Percentiles rank a stretch among this genome's conserved stretches.
Conservation (phyloP, 92 coral and sea anemone genomes). For the Zoanthus sansibaricus region DNA sequence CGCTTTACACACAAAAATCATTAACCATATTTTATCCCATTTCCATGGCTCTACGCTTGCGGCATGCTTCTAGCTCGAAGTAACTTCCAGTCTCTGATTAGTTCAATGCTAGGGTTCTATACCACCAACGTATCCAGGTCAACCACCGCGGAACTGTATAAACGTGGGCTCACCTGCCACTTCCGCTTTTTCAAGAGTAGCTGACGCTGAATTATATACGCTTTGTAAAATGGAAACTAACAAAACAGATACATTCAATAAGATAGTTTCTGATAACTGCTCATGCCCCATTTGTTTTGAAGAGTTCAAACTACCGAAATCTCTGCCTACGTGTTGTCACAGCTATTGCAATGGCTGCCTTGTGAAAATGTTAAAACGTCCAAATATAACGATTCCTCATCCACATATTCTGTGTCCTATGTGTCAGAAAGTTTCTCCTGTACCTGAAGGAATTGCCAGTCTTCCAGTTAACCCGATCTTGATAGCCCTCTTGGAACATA, state of each 20-base stretch:
- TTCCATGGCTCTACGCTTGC: too few relatives aligned
- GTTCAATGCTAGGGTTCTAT: too few relatives aligned
- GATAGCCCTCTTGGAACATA: neutral
- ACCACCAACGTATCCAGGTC: neutral
- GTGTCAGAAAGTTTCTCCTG: neutral
- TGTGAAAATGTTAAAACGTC: neutral
- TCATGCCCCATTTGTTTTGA: slow-evolving; percentile 14
- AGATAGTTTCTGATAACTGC: slow-evolving; percentile 1
- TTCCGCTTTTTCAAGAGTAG: slow-evolving; percentile 4
- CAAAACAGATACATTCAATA: neutral
- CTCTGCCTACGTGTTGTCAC: slow-evolving; percentile 6
- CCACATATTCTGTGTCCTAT: neutral
- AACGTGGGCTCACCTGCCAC: slow-evolving; percentile 7
- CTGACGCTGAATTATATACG: neutral
- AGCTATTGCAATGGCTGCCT: slow-evolving; percentile 10
- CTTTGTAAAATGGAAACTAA: neutral
- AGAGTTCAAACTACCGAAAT: slow-evolving; percentile 13
- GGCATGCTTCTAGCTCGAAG: too few relatives aligned
- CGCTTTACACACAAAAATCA: too few relatives aligned
- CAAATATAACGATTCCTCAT: neutral
- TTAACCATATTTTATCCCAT: too few relatives aligned
- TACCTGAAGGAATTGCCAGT: neutral
- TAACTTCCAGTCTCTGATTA: too few relatives aligned
- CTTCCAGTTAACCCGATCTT: slow-evolving; percentile 2
- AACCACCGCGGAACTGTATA: neutral